Base-by-base conservation (phyloP, 1,140 invertebrate species). In the Drosophila novamexicana region DNA sequence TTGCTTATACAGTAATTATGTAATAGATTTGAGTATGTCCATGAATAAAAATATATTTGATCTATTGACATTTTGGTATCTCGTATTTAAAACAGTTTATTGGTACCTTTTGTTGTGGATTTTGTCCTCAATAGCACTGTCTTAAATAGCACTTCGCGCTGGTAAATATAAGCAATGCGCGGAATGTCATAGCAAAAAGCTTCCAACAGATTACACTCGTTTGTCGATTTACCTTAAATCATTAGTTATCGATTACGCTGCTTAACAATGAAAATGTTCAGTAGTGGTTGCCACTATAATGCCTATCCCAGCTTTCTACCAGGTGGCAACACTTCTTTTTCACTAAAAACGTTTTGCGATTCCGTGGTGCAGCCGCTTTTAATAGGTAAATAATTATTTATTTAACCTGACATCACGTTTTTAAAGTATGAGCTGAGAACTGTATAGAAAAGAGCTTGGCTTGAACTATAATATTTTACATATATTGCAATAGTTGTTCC, bases 1-100 rank as follows among this genome's bases (percentile, higher is more conserved):
- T 76, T 54, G 68, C 53, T 79, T 79, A 82, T 82, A 70, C 65
- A 79, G 58, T 82, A 85, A 88, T 88, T 86, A 76, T 22, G 64
- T 74, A 50, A 50, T 14, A 10, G 49, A 73, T 66, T 72, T 79
- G 50, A 44, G 47, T 62, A 59, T 18, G 36, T n/a, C 40, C 36
- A 67, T 32, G 49, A 64, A 72, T 59, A 10, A 8, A 32, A 44
- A 29, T 70, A 7, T 50, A 36, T 37, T 34, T 37, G 29, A 59
- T 44, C 29, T 45, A 29, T 44, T 40, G 18, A n/a, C 37, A 12
- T 42, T 29, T 29, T 29, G 22, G 22, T 29, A 29, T 29, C 22
- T 29, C 22, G 22, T 29, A 29, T 29, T 5, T 29, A 3, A 29
- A 29, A 29, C 22, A 29, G 22, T 29, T 5, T 29, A 5, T 29